Evolutionary conservation across 2,797 vertebrate species (phyloP).

Genomic region (Decapterus maruadsi): DNA sequence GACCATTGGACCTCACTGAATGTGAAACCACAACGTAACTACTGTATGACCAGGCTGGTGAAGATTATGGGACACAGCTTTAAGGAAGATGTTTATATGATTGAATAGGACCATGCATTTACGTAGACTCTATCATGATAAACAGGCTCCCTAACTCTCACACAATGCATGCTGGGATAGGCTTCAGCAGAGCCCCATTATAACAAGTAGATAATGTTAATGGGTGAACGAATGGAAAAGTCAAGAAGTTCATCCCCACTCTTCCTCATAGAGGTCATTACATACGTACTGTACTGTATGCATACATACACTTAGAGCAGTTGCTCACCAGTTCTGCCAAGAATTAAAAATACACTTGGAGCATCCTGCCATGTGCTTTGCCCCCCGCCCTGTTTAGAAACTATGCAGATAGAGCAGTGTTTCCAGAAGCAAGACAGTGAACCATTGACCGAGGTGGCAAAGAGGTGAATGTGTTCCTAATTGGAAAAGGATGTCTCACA

Average conservation of each 20-base stretch:
- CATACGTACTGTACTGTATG: too few species aligned
- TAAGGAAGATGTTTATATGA: background rate
- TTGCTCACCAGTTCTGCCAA: background rate
- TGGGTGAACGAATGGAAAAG: background rate
- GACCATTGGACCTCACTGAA: background rate
- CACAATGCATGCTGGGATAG: background rate
- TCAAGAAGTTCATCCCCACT: background rate
- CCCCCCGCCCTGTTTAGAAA: conserved; percentile 6
- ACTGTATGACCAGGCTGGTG: background rate
- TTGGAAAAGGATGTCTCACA: conserved; percentile 55
- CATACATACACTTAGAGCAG: background rate
- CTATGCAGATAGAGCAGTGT: conserved; percentile 17
- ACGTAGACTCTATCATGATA: background rate
- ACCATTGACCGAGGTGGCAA: conserved; percentile 55
- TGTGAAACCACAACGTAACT: background rate
- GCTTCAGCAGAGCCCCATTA: background rate
- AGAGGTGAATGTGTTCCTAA: conserved; percentile 65
- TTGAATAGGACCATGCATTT: background rate
- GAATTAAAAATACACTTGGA: conserved; percentile 8
- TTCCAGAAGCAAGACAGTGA: conserved; percentile 48
- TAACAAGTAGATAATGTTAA: background rate
- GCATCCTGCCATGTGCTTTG: conserved; percentile 8
- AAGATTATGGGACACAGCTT: conserved; percentile 1
- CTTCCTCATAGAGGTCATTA: background rate
- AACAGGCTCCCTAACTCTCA: background rate